Evolutionary conservation across 2,113 vertebrate species (phyloP), one percentile per base, ranked within the genome.

Genomic region (Tetrao urogallus): DNA sequence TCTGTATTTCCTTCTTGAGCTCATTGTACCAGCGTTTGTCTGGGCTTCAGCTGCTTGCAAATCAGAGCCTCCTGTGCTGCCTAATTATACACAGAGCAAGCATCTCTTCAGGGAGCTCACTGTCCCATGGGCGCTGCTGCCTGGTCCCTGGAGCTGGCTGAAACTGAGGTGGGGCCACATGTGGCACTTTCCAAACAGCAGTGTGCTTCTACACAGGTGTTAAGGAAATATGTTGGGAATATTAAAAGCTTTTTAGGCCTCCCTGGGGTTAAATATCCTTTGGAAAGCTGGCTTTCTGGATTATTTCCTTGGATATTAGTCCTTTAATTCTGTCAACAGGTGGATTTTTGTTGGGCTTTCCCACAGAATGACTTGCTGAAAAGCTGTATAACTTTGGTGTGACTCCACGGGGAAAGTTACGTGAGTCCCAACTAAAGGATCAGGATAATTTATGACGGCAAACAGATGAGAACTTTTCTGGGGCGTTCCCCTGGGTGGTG

Each of bases 391-490:
- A 89, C 90, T 93, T 89, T 0, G 2, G 42, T 92, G 86, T 71
- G 56, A 81, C 74, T 94, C 91, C 36, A 54, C 16, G 34, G 95
- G 93, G 52, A 95, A 67, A 92, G 95, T 92, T 94, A 88, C 90
- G 3, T 90, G 90, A 95, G 80, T 16, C 76, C 93, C 8, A 5
- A 11, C 87, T 70, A 88, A 86, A 88, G 95, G 63, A 83, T 90
- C 6, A 1, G 85, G 43, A 65, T 93, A 93, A 96, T 94, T 94
- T 95, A 87, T 95, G 93, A 97, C 72, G 82, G 88, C 90, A 94
- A 95, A 89, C 94, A 96, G 78, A 93, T 97, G 94, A 95, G 94
- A 93, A 87, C 61, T 93, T 96, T 81, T 71, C 76, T 94, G 67
- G 40, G 77, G 73, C 61, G 90, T 88, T 90, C 90, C 82, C 73